phyloP scores from a whole-genome alignment of 2,888 invertebrate species.

The Arctia plantaginis region DNA sequence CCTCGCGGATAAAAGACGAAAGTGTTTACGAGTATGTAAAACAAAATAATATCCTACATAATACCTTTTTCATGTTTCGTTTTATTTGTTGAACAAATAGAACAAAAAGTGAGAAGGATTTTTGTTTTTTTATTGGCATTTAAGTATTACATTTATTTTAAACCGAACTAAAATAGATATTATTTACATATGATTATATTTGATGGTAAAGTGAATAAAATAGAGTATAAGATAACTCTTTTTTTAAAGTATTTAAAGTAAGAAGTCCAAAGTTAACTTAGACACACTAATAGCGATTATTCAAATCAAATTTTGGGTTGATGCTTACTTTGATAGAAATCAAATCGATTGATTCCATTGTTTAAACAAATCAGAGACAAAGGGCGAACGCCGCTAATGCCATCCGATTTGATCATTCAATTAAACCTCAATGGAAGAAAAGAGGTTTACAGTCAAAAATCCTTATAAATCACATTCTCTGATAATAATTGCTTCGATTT shows the following conservation, averaged over 20 bases:
- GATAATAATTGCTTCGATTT: constrained; percentile 73
- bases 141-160: too few relatives aligned
- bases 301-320: neutral
- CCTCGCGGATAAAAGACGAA: too few relatives aligned
- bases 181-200: neutral
- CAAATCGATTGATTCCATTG: constrained; percentile 75
- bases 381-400: constrained; percentile 59
- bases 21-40: too few relatives aligned
- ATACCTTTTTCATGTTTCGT: too few relatives aligned
- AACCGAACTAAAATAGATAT: too few relatives aligned
- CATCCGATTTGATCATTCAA: constrained; percentile 79
- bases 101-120: too few relatives aligned
- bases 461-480: constrained; percentile 78
- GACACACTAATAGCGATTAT: neutral
- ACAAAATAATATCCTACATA: too few relatives aligned
- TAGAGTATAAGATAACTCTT: too few relatives aligned
- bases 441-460: constrained; percentile 79
- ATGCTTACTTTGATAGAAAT: constrained; percentile 46
- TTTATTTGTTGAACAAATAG: too few relatives aligned
- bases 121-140: too few relatives aligned
- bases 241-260: too few relatives aligned
- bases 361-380: constrained; percentile 68
- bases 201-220: too few relatives aligned
- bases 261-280: neutral
- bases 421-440: constrained; percentile 80